These are phyloP conservation scores for Semicossyphus pulcher DNA, from an alignment of 2,113 vertebrate genomes.

Conservation along the genomic window DNA sequence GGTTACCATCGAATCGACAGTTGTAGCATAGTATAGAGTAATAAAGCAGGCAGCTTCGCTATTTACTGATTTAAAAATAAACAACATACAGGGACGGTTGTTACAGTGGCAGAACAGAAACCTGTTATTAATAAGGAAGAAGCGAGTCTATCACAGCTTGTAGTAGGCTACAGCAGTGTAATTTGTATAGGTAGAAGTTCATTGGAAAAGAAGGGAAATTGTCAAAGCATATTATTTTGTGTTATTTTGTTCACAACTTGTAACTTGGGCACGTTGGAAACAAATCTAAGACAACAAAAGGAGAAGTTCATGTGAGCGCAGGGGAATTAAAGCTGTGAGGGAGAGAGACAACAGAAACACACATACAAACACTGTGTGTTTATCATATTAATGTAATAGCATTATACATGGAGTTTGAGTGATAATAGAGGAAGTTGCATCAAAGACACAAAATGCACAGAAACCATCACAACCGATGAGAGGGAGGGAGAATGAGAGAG, in stretches of 20 bases:
- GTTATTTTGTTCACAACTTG: neutral
- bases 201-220: no score
- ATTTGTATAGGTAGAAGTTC: no score
- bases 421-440: neutral
- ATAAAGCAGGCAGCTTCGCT: no score
- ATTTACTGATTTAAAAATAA: no score
- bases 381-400: neutral
- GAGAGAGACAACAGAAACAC: neutral
- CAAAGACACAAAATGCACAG: neutral
- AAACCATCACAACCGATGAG: neutral
- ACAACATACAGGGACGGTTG: no score
- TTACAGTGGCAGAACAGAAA: no score
- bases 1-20: no score
- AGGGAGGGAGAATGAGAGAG: neutral
- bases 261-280: neutral
- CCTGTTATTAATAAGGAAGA: no score
- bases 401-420: neutral
- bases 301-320: neutral
- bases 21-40: no score
- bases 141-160: no score
- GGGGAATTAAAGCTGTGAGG: neutral
- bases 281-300: neutral
- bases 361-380: neutral
- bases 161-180: no score
- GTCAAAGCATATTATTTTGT: no score